Base-by-base conservation (phyloP, 1,140 invertebrate species). In the Branchinecta lindahli region DNA sequence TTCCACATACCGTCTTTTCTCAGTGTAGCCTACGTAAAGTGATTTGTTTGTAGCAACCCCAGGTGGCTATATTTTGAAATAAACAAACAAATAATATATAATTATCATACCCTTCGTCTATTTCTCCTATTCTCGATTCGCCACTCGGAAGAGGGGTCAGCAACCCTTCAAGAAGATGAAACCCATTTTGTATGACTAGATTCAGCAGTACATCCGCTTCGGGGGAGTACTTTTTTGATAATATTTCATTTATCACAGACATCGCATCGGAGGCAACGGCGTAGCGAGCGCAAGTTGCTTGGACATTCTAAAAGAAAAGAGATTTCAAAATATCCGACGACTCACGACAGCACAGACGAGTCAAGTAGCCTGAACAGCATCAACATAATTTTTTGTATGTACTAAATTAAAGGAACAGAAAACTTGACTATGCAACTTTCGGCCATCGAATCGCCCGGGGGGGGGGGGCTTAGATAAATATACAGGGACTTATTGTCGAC, bases 171-270 rank as follows among this genome's bases (percentile, higher is more conserved):
- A 61, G 52, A 15, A 61, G 12, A 61, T 20, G 12, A 20, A 61
- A 61, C 12, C 52, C 52, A 61, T 12, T 15, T 15, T 15, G 12
- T 12, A 61, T 61, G 52, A 61, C 52, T 15, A 15, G 52, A 15
- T 12, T 20, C 18, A 61, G 12, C 52, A 61, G 18, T 20, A 20
- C 12, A 20, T 20, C 18, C 12, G 52, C 52, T 12, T 61, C 18
- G 6, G 12, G 4, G 18, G 52, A 12, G 18, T 61, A 61, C 18
- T 12, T 12, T 61, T 61, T 61, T 6, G 52, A 12, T 15, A 61
- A 15, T 15, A 61, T 61, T 61, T 61, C 52, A 61, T 61, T 61
- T 61, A 61, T 61, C 18, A 61, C 52, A 15, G 52, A 61, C 52
- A 61, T 61, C 12, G 52, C 52, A 15, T 61, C 52, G 18, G 18